Evolutionary conservation across 2,113 vertebrate genomes (phyloP).

Genomic region (Grus americana): DNA sequence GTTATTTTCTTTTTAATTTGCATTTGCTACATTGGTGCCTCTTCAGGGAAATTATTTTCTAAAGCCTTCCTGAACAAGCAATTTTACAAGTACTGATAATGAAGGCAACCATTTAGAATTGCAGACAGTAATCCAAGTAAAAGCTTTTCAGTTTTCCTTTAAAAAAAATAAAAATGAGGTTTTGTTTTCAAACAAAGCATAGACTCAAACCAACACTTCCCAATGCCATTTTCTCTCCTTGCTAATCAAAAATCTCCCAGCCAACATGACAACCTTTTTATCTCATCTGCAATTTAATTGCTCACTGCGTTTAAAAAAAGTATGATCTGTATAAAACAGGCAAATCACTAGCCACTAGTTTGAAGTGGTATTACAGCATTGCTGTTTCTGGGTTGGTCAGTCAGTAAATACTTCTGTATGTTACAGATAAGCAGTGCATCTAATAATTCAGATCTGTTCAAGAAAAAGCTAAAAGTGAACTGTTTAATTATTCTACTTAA

Average conservation of each 20-base stretch:
- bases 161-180: not conserved
- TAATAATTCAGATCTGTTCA: not conserved
- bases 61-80: conserved; percentile 12
- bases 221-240: not conserved
- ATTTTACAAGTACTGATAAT: conserved; percentile 2
- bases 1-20: not conserved
- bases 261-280: not conserved
- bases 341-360: not conserved
- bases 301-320: not conserved
- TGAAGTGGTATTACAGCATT: not conserved
- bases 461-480: not conserved
- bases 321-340: not conserved
- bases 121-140: not conserved
- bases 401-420: not conserved
- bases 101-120: not conserved
- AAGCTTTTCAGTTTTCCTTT: not conserved
- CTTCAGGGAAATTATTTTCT: not conserved
- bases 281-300: not conserved
- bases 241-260: not conserved
- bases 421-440: not conserved
- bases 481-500: not conserved
- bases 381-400: not conserved
- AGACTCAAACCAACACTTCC: not conserved
- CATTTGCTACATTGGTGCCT: not conserved
- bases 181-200: conserved; percentile 1